Base-by-base conservation (phyloP, 1,140 invertebrate species). In the Drosophila nigromelanica region DNA sequence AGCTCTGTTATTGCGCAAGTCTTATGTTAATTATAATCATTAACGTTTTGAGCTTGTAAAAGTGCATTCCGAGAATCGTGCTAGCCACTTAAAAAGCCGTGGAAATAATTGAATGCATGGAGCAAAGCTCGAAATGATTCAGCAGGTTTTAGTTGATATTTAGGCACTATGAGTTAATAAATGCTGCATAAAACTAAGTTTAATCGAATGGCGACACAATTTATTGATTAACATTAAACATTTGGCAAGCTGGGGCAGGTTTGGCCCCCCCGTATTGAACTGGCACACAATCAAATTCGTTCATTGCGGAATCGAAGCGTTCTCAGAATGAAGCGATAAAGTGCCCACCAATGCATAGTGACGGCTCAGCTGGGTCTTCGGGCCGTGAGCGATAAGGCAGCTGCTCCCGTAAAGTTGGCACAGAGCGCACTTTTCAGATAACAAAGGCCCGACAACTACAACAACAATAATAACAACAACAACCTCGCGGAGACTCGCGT, bases 351-450 rank as follows among this genome's bases (percentile, higher is more conserved):
- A 27, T 27, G 27, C 27, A 6, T 27, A 1, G 27, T 35, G 52
- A 33, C 14, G 47, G 14, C 33, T 67, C 40, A 68, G 55, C 39
- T 64, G 47, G 24, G 47, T 33, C 35, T 50, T 50, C 58, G 45
- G n/a, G 10, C 33, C 27, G 40, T 12, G 51, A 12, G 42, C 62
- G 42, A 73, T 55, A 52, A 62, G 60, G 35, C 15, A 12, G 37
- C 15, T 58, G 62, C 50, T 76, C 67, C 51, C 52, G 62, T 60
- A 67, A 58, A 70, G 77, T 86, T 77, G 73, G 73, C 68, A 74
- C 69, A 69, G 73, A 80, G 74, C 63, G 63, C 42, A 24, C 64
- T 58, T 63, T 55, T 60, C 55, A 63, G 73, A 85, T 87, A 85
- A 86, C 81, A 74, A 40, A 4, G 39, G 42, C 55, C n/a, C 67